Evolutionary conservation across 2,797 vertebrate genomes (phyloP).

Genomic region (Liasis olivaceus): DNA sequence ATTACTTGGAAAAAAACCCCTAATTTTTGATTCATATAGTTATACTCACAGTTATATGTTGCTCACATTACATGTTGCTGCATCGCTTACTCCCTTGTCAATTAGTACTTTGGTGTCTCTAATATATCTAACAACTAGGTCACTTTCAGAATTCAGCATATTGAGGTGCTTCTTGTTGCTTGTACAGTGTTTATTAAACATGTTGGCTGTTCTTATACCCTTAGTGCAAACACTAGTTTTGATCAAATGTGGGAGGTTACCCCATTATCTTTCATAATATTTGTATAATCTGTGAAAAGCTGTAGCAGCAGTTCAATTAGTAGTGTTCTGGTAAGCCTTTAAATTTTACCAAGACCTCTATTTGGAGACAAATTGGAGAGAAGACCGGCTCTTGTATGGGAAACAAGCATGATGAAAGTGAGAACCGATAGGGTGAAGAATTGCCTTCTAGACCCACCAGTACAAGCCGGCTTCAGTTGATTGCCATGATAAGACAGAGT

Average conservation of each 20-base stretch:
- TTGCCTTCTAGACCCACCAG: background rate
- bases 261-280: background rate
- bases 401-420: background rate
- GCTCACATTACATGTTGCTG: background rate
- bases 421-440: no score
- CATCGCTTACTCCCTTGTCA: background rate
- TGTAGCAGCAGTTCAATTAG: background rate
- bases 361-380: background rate
- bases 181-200: background rate
- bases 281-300: background rate
- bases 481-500: background rate
- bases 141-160: background rate
- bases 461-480: background rate
- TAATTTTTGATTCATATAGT: constrained; percentile 1
- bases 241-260: background rate
- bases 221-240: background rate
- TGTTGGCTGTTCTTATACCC: background rate
- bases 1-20: background rate
- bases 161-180: background rate
- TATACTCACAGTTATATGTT: background rate
- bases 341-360: background rate
- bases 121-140: background rate
- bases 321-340: background rate
- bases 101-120: background rate
- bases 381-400: background rate